Evolutionary conservation across 1,140 invertebrate species (phyloP).

Genomic region (Bathynomus jamesi): DNA sequence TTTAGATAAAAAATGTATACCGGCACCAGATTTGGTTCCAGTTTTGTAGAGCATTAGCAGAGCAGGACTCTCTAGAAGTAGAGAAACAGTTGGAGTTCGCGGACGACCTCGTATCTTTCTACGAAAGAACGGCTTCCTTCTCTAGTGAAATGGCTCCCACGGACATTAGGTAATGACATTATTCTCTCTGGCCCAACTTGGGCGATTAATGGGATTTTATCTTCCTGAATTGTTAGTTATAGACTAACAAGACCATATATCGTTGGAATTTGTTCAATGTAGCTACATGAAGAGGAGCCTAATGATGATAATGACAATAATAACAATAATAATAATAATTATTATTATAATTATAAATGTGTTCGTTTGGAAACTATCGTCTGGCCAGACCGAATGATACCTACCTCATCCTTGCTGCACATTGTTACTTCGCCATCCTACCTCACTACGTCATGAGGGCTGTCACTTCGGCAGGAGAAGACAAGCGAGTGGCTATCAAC

Average conservation of each 20-base stretch:
- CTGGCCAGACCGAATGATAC: constrained; percentile 21
- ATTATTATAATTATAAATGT: too few species aligned
- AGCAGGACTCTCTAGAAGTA: neutral
- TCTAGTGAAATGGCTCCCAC: constrained; percentile 20
- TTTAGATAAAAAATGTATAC: too few species aligned
- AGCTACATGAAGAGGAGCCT: too few species aligned
- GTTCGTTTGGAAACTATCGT: too few species aligned
- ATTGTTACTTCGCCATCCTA: constrained; percentile 15
- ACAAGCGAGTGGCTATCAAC: neutral
- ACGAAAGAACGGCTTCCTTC: constrained; percentile 11
- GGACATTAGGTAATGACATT: too few species aligned
- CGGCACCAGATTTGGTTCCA: constrained; percentile 14
- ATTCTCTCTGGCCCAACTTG: too few species aligned
- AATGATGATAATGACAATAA: too few species aligned
- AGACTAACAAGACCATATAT: too few species aligned
- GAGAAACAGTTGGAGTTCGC: constrained; percentile 10
- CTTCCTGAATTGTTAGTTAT: too few species aligned
- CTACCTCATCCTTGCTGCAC: constrained; percentile 20
- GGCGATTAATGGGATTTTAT: too few species aligned
- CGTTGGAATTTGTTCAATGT: too few species aligned
- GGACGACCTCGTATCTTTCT: constrained; percentile 11
- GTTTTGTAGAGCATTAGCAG: constrained; percentile 11
- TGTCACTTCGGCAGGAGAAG: neutral
- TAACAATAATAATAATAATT: too few species aligned
- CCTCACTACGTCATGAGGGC: neutral